These are phyloP conservation scores for Luffia ferchaultella DNA, from an alignment of 2,888 invertebrate genomes.

Conservation along the genomic window DNA sequence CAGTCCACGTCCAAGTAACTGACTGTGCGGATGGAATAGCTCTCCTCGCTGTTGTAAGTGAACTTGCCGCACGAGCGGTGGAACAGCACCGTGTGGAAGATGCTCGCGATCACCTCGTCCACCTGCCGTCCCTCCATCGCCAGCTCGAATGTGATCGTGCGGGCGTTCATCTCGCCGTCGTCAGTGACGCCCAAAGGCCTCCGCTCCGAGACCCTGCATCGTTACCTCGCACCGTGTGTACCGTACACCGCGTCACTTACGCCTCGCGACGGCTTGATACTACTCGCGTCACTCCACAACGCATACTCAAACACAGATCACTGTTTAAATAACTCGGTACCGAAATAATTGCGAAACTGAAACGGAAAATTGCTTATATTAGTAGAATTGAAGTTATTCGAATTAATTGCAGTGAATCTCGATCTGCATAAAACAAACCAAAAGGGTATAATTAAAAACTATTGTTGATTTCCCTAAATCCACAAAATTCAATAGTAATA, in stretches of 20 bases:
- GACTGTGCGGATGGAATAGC: slow-evolving; percentile 94
- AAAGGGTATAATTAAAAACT: too few species aligned
- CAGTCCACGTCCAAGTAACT: slow-evolving; percentile 97
- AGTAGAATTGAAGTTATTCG: neutral
- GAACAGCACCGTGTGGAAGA: slow-evolving; percentile 92
- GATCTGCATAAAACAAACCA: too few species aligned
- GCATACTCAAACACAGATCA: neutral
- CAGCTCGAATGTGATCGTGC: slow-evolving; percentile 81
- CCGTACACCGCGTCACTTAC: too few species aligned
- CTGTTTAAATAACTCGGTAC: slow-evolving; percentile 16
- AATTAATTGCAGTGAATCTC: too few species aligned
- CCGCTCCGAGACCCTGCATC: slow-evolving; percentile 12
- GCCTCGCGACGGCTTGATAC: too few species aligned
- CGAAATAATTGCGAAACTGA: slow-evolving; percentile 50
- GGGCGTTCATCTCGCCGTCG: slow-evolving; percentile 75
- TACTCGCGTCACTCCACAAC: neutral
- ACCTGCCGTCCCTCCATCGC: slow-evolving; percentile 91
- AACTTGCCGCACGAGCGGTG: slow-evolving; percentile 93
- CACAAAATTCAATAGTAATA: too few species aligned
- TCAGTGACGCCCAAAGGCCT: slow-evolving; percentile 9
- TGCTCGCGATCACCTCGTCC: slow-evolving; percentile 89
- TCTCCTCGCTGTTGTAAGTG: slow-evolving; percentile 91
- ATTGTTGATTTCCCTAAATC: too few species aligned
- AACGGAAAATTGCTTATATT: slow-evolving; percentile 45
- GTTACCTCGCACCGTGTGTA: slow-evolving; percentile 11